Evolutionary conservation across 2,113 vertebrate species (phyloP), one percentile per base, ranked within the genome.

Genomic region (Lethenteron camtschaticum): DNA sequence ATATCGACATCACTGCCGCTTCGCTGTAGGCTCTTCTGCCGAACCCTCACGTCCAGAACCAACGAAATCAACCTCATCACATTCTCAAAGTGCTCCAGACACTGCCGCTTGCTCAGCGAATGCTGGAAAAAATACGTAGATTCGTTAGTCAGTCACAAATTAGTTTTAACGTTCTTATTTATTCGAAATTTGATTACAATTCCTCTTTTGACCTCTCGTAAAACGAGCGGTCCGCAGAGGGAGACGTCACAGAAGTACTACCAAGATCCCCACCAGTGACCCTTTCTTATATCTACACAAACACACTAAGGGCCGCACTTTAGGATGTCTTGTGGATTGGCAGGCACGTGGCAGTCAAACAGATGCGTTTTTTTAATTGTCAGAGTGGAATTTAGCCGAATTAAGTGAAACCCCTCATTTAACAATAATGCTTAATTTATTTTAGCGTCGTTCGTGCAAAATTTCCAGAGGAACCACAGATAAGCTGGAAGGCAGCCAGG

Each of bases 21-120:
- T 41, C 41, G 41, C 41, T 41, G 41, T 41, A 41, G 41, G 41
- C 41, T 41, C 41, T 41, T 41, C 41, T 41, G 41, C 6, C 41
- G 41, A 41, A 41, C 86, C 77, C 96, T 88, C 1, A 86, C 79
- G n/a, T 89, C 85, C 70, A 89, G 79, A 55, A 96, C 83, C 76
- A 87, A 81, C 73, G 92, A 99, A 9, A 88, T 81, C 71, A 89
- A 83, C 0, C 85, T 86, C 0, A 95, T 73, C 18, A 91, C 77
- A 69, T 79, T 82, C 76, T 95, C 87, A 68, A 95, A 88, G 0
- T 83, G 83, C 72, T 94, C 87, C 75, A 97, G 79, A 69, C 86
- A 96, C 75, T 85, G 80, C 73, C 82, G 85, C 69, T 87, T 87
- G 73, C 77, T 79, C 70, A 82, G 76, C 2, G 84, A 79, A 14